Percentiles rank a stretch among this genome's conserved stretches.
Conservation (phyloP, 2,888 invertebrate genomes). For the Nephrotoma flavescens region DNA sequence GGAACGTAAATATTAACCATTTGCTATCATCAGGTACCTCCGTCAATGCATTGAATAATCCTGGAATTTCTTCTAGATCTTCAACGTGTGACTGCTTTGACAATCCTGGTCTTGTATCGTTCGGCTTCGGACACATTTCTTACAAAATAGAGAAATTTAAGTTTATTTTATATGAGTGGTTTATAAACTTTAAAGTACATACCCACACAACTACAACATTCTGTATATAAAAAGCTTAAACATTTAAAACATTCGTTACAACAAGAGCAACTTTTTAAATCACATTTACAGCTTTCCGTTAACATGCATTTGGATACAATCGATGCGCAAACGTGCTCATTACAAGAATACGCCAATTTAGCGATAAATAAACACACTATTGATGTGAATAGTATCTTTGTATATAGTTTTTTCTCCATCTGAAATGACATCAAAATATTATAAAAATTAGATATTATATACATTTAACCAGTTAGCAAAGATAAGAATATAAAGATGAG, state of each 20-base stretch:
- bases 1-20: slow-evolving; percentile 76
- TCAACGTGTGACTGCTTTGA: slow-evolving; percentile 75
- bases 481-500: too few relatives aligned
- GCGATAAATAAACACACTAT: not conserved
- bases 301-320: slow-evolving; percentile 94
- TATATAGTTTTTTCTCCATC: not conserved
- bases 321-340: slow-evolving; percentile 89
- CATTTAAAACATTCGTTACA: slow-evolving; percentile 89
- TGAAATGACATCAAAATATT: not conserved
- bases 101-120: slow-evolving; percentile 56
- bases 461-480: too few relatives aligned
- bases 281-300: slow-evolving; percentile 92
- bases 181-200: slow-evolving; percentile 30
- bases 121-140: slow-evolving; percentile 85
- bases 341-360: slow-evolving; percentile 39
- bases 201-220: slow-evolving; percentile 97
- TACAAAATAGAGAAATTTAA: slow-evolving; percentile 16
- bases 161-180: slow-evolving; percentile 4
- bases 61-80: slow-evolving; percentile 67
- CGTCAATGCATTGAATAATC: slow-evolving; percentile 68
- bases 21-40: slow-evolving; percentile 57
- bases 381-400: not conserved
- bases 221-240: slow-evolving; percentile 72
- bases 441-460: too few relatives aligned
- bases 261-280: slow-evolving; percentile 82